Base-by-base conservation (phyloP, 2,113 vertebrate genomes). In the Lonchura striata region DNA sequence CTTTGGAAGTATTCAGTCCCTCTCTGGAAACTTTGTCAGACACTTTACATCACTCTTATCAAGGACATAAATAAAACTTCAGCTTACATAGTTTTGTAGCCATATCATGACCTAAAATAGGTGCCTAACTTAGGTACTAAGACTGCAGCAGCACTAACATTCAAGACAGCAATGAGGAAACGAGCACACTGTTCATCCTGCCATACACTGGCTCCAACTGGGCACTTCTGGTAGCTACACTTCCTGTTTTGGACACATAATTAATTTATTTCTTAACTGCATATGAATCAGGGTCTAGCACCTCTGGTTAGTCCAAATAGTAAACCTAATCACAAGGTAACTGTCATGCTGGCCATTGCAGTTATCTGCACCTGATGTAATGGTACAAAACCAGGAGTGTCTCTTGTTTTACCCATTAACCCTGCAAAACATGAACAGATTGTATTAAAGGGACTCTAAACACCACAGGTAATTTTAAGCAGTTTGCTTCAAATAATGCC, bases 161-260 rank as follows among this genome's bases (percentile, higher is more conserved):
- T 52, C 9, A 47, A 50, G 44, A 66, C 2, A 68, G 14, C 15
- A 39, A 9, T 0, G 3, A 72, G 21, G 21, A 69, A 31, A 15
- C 16, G 64, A 31, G 13, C 19, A 16, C 28, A 13, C 19, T 7
- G 2, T 13, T 42, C 41, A 39, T 9, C 9, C 25, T 59, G 31
- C 28, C 1, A 0, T 30, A 17, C 0, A 0, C 42, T 44, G 20
- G 7, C 19, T 91, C 3, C n/a, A 0, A 13, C 11, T 21, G 39
- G 27, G 17, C 7, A 47, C 18, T 85, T 63, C 44, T n/a, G 30
- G 39, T 11, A 50, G 35, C 35, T 47, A 3, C 1, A 15, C 8
- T 47, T 42, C 44, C 49, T 52, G 3, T 37, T 64, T 47, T 8
- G 33, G 13, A 20, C 57, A 65, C 15, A 1, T 12, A 41, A 82